phyloP scores from a whole-genome alignment of 2,797 vertebrate species.

The Propithecus perrieri region DNA sequence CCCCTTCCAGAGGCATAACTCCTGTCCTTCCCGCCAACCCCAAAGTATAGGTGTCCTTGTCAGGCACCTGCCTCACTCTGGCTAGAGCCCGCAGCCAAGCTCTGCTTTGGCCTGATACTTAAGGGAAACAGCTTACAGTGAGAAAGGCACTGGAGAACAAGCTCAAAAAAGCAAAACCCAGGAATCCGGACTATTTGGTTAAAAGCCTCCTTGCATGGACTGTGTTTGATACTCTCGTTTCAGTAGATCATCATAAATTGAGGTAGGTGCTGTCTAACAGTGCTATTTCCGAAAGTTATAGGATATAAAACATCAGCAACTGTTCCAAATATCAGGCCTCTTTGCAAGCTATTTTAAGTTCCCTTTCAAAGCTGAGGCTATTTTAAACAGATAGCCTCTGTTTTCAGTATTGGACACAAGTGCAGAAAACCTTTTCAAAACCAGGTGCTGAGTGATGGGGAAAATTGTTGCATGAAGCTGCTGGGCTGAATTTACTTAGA shows the following conservation, averaged over 20 bases:
- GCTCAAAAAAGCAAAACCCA: background rate
- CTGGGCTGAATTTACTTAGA: background rate
- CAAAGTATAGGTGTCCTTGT: background rate
- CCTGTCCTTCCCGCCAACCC: constrained; percentile 52
- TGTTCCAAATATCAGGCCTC: background rate
- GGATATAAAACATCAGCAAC: background rate
- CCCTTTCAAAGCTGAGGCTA: background rate
- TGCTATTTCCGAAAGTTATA: background rate
- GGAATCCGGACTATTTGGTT: background rate
- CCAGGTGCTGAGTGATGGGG: background rate
- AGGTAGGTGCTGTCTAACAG: background rate
- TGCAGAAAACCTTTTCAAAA: constrained; percentile 32
- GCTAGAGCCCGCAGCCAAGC: background rate
- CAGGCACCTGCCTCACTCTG: background rate
- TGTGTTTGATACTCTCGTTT: background rate
- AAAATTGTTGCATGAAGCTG: background rate
- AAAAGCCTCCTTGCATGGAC: background rate
- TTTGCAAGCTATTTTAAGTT: background rate
- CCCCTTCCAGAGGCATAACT: constrained; percentile 25
- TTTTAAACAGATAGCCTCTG: background rate
- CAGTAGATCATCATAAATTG: background rate
- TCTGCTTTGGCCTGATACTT: background rate
- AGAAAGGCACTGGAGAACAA: background rate
- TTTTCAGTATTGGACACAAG: background rate
- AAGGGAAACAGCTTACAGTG: background rate